Evolutionary conservation across 2,113 vertebrate species (phyloP), one percentile per base, ranked within the genome.

Genomic region (Podarcis cretensis): DNA sequence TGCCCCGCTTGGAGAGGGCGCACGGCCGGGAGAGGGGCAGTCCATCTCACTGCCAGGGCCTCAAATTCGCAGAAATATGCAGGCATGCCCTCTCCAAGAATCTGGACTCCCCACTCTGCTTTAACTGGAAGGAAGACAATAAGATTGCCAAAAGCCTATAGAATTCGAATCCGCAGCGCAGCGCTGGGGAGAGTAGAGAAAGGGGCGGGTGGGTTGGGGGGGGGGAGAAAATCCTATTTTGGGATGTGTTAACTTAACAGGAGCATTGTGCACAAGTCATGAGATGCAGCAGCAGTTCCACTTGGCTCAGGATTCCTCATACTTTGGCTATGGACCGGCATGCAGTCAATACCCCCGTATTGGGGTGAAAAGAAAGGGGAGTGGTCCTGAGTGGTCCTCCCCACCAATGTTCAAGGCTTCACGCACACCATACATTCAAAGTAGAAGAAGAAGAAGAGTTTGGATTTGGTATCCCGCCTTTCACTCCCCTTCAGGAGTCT

Each of bases 221-320:
- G 6, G 59, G 40, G 73, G 65, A 77, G n/a, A 25, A 81, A 68
- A 48, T 35, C 69, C 80, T 88, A 54, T 83, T 83, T 83, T 54
- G 73, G 63, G 71, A 88, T 68, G 87, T 77, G 81, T 78, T 83
- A 43, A 76, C 23, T 37, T 76, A 66, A 30, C 63, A 59, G 73
- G 43, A 83, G 16, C 20, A 59, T 73, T 81, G 57, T 71, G n/a
- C 20, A 2, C 54, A 66, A 88, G 59, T 75, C 73, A 78, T 13
- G 73, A 81, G 54, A 30, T 8, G 65, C 85, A 43, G 77, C 10
- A 76, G 35, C 79, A 75, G 57, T 77, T 83, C 57, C 6, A 10
- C 14, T 68, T 76, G 87, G 87, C 69, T 71, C 80, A 48, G 57
- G n/a, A 3, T 30, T 59, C 21, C 40, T 78, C 37, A 13, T 73